A percentile compares a stretch with the other conserved stretches of the same genome.
These are phyloP conservation scores for Odobenus rosmarus DNA, from an alignment of 2,113 vertebrate species.

Conservation along the genomic window DNA sequence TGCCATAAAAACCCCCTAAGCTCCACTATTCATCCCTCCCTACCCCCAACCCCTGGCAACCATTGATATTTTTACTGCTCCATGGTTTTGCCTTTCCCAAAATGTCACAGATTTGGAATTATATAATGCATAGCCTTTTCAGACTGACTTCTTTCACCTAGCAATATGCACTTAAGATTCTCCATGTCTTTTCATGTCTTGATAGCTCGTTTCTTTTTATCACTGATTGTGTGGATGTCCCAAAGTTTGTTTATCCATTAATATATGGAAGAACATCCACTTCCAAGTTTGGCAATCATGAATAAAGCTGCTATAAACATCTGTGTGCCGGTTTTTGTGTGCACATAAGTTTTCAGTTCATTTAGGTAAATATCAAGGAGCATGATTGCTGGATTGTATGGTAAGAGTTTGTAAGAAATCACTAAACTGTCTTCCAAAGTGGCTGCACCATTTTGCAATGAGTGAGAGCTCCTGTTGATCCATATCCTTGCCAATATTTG, in stretches of 20 bases:
- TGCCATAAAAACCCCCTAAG: neutral
- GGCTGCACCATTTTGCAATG: too few species aligned
- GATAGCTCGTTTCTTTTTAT: neutral
- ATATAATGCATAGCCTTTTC: neutral
- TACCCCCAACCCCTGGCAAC: neutral
- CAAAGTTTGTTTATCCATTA: neutral
- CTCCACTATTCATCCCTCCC: neutral
- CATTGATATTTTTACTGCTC: neutral
- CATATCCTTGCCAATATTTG: too few species aligned
- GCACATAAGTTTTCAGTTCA: neutral
- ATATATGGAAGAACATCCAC: too few species aligned
- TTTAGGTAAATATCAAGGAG: neutral
- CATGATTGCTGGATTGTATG: too few species aligned
- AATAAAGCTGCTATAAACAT: neutral
- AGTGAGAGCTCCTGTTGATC: too few species aligned
- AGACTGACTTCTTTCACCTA: neutral
- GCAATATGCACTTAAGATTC: too few species aligned
- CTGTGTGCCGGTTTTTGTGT: neutral
- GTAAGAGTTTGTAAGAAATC: too few species aligned
- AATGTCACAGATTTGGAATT: neutral
- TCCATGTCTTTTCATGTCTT: neutral
- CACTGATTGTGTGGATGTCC: neutral
- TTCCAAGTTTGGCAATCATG: neutral
- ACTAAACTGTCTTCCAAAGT: too few species aligned
- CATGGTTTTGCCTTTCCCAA: neutral